Percentiles rank a stretch among this genome's conserved stretches.
These are phyloP conservation scores for Phaethornis superciliosus DNA, from an alignment of 2,113 vertebrate species.

Conservation along the genomic window DNA sequence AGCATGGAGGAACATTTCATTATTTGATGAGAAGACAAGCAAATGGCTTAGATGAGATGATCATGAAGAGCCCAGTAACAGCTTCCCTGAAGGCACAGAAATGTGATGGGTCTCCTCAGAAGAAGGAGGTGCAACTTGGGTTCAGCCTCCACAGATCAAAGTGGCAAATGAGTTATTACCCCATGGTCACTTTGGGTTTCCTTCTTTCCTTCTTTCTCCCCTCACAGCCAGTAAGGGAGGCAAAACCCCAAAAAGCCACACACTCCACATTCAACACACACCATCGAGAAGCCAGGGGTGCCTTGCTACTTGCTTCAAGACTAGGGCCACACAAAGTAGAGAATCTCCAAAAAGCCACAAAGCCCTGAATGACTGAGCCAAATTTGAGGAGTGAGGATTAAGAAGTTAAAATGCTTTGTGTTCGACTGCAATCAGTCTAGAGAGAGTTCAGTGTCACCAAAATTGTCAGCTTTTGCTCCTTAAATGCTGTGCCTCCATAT, in stretches of 20 bases:
- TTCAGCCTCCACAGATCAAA: background rate
- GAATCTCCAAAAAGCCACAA: background rate
- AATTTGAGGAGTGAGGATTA: background rate
- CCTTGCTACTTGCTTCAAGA: background rate
- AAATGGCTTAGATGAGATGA: background rate
- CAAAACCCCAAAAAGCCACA: background rate
- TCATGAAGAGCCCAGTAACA: background rate
- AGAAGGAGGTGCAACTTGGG: background rate
- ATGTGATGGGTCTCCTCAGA: background rate
- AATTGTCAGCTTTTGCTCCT: slow-evolving; percentile 1
- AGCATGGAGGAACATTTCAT: background rate
- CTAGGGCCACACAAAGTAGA: background rate
- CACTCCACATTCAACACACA: fast-evolving
- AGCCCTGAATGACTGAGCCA: background rate
- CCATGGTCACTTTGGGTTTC: background rate
- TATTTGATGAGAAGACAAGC: background rate
- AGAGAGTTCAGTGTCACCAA: slow-evolving; percentile 22
- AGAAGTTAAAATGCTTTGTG: slow-evolving; percentile 13
- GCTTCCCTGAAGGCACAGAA: background rate
- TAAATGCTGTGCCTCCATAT: background rate
- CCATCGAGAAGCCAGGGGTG: background rate
- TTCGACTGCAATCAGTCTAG: background rate
- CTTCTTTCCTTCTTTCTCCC: background rate
- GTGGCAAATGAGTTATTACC: background rate
- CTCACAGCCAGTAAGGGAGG: background rate